phyloP scores from a whole-genome alignment of 2,888 invertebrate species.

The Polyommatus iphigenia region DNA sequence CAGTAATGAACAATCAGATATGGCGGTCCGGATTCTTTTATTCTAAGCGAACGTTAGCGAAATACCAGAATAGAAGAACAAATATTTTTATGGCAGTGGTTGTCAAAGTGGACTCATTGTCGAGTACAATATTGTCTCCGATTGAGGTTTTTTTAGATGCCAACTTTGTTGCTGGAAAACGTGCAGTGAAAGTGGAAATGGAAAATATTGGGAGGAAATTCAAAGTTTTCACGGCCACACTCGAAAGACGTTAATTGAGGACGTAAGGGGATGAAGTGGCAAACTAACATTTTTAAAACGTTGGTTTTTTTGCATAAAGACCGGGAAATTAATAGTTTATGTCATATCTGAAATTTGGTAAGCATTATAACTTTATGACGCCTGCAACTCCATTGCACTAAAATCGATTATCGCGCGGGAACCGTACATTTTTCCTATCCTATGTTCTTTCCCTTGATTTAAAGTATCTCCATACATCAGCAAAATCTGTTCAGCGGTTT shows the following conservation, averaged over 20 bases:
- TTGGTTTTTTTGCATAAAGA: too few relatives aligned
- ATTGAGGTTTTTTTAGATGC: background rate
- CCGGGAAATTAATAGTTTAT: too few relatives aligned
- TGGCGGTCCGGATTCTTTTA: slow-evolving; percentile 25
- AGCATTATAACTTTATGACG: too few relatives aligned
- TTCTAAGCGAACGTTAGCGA: slow-evolving; percentile 26
- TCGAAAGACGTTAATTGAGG: background rate
- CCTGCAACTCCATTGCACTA: too few relatives aligned
- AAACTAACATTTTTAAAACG: too few relatives aligned
- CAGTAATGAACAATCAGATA: slow-evolving; percentile 31
- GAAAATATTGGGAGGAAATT: background rate
- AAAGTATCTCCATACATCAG: too few relatives aligned
- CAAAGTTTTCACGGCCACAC: background rate
- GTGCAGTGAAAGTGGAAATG: background rate
- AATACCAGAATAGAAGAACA: slow-evolving; percentile 27
- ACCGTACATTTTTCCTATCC: too few relatives aligned
- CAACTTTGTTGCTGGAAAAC: background rate
- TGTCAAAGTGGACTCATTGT: slow-evolving; percentile 9
- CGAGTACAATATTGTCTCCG: slow-evolving; percentile 3
- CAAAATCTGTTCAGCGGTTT: too few relatives aligned
- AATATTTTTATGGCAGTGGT: slow-evolving; percentile 27
- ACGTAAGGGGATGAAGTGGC: too few relatives aligned
- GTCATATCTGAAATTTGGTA: too few relatives aligned
- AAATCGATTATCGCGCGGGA: too few relatives aligned
- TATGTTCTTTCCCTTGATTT: too few relatives aligned